Conservation (phyloP, 2,797 vertebrate species). For the Staurois parvus region DNA sequence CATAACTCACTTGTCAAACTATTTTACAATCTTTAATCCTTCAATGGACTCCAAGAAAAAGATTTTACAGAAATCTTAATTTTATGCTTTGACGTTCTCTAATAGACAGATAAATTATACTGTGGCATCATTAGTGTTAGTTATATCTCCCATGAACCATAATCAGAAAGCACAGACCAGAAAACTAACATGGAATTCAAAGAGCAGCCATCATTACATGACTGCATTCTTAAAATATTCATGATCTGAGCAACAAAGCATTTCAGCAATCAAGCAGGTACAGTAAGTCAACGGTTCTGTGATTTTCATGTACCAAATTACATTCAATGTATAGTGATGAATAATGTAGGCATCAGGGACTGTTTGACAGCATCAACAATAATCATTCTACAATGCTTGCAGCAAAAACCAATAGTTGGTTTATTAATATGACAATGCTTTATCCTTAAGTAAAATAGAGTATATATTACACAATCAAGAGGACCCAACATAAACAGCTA, state of each 20-base stretch:
- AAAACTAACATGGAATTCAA: not conserved
- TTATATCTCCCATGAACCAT: not conserved
- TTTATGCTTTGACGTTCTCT: not conserved
- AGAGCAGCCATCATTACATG: not conserved
- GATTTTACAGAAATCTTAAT: too few relatives aligned
- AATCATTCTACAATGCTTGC: slow-evolving; percentile 20
- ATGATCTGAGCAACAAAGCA: not conserved
- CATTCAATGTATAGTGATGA: slow-evolving; percentile 21
- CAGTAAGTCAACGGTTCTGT: not conserved
- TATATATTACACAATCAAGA: not conserved
- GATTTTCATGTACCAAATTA: slow-evolving; percentile 12
- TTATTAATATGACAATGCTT: slow-evolving; percentile 6
- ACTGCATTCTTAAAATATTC: slow-evolving; percentile 6
- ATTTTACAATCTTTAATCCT: too few relatives aligned
- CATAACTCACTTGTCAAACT: too few relatives aligned
- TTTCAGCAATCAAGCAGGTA: slow-evolving; percentile 27
- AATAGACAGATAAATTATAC: not conserved
- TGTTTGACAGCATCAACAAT: slow-evolving; percentile 29
- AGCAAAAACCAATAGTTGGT: slow-evolving; percentile 18
- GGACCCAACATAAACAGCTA: not conserved
- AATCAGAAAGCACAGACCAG: not conserved
- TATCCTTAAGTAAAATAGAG: not conserved
- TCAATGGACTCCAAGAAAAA: too few relatives aligned
- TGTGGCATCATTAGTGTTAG: not conserved
- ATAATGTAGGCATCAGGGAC: slow-evolving; percentile 17